Evolutionary conservation across 2,888 invertebrate genomes (phyloP).

Genomic region (Erpobdella octoculata): DNA sequence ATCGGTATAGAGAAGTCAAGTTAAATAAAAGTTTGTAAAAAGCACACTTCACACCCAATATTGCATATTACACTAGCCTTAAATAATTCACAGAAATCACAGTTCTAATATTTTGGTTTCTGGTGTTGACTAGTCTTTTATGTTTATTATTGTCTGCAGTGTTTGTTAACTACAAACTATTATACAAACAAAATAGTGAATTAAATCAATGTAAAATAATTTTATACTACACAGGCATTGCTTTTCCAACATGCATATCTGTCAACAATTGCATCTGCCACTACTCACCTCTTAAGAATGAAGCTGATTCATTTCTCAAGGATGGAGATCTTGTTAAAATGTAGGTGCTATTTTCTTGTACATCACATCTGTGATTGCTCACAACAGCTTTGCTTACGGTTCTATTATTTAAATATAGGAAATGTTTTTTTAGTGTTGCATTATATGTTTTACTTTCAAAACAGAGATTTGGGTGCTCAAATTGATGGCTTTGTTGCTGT

Average conservation of each 20-base stretch:
- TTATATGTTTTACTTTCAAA: background rate
- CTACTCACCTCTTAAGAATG: conserved; percentile 88
- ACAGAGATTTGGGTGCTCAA: conserved; percentile 84
- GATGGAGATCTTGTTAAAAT: conserved; percentile 92
- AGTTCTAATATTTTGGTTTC: too few species aligned
- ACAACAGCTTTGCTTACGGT: too few species aligned
- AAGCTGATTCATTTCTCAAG: conserved; percentile 64
- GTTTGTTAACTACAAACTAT: too few species aligned
- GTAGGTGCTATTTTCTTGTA: conserved; percentile 49
- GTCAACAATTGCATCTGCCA: conserved; percentile 99
- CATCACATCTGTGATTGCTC: background rate
- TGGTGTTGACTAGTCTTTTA: too few species aligned
- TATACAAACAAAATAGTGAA: too few species aligned
- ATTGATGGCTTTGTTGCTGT: conserved; percentile 98
- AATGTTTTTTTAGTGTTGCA: conserved; percentile 7
- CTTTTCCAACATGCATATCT: conserved; percentile 96
- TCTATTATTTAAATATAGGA: background rate
- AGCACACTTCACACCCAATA: too few species aligned
- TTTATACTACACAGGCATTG: conserved; percentile 60
- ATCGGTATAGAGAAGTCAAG: too few species aligned
- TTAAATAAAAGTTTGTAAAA: too few species aligned
- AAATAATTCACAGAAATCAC: too few species aligned
- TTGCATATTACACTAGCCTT: too few species aligned
- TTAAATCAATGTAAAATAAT: background rate
- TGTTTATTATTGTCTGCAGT: too few species aligned